These are phyloP conservation scores for Acyrthosiphon pisum DNA, from an alignment of 1,140 invertebrate genomes.

Conservation along the genomic window DNA sequence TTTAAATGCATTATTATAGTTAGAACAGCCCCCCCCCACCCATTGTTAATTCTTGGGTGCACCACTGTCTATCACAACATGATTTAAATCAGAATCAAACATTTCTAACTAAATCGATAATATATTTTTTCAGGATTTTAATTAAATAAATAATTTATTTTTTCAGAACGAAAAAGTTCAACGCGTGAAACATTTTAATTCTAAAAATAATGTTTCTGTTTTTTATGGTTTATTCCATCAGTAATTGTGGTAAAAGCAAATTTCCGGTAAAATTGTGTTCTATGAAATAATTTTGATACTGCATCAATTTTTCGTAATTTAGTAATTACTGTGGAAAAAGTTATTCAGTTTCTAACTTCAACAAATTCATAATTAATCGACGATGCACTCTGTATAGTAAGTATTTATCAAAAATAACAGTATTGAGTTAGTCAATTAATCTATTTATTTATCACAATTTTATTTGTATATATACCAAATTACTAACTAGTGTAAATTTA, in stretches of 20 bases:
- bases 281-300: background rate
- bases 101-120: too few species aligned
- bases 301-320: background rate
- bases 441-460: background rate
- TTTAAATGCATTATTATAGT: too few species aligned
- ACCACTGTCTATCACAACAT: too few species aligned
- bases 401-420: background rate
- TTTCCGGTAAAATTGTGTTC: background rate
- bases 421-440: background rate
- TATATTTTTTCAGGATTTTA: too few species aligned
- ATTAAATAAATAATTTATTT: background rate
- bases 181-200: background rate
- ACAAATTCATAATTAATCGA: background rate
- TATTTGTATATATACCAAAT: too few species aligned
- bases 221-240: background rate
- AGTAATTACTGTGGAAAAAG: background rate
- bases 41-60: too few species aligned
- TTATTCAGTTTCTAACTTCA: background rate
- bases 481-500: background rate
- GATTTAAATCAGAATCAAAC: too few species aligned
- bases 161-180: background rate
- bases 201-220: background rate
- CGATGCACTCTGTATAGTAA: background rate
- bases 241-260: background rate
- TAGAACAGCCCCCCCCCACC: too few species aligned